Conservation (phyloP, 2,888 invertebrate genomes). For the Meloe dianella region DNA sequence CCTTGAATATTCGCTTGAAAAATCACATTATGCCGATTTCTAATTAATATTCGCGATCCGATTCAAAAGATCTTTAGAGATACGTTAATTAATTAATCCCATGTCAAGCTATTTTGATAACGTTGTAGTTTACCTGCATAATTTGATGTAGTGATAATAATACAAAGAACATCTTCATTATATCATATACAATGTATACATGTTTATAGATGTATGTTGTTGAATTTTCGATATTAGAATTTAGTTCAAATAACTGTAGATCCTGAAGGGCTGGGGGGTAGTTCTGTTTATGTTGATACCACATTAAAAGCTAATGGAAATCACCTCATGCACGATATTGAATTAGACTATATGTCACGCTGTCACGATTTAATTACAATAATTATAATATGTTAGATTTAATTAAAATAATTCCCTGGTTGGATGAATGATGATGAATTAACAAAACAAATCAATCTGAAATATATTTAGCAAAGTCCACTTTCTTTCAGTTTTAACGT, state of each 20-base stretch:
- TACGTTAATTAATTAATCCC: not conserved
- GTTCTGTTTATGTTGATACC: constrained; percentile 28
- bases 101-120: not conserved
- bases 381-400: not conserved
- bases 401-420: not conserved
- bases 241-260: not conserved
- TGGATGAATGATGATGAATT: too few relatives aligned
- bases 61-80: not conserved
- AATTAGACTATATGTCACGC: constrained; percentile 27
- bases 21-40: too few relatives aligned
- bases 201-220: not conserved
- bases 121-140: not conserved
- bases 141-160: constrained; percentile 6
- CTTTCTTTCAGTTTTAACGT: constrained; percentile 8
- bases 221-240: not conserved
- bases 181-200: not conserved
- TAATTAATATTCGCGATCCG: not conserved
- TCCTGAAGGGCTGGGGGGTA: not conserved
- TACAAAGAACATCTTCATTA: constrained; percentile 9
- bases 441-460: not conserved
- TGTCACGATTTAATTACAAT: constrained; percentile 26
- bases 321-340: constrained; percentile 31
- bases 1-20: too few relatives aligned
- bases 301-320: constrained; percentile 34
- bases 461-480: not conserved